Percentiles rank a stretch among this genome's conserved stretches.
These are phyloP conservation scores for Charadrius vociferus DNA, from an alignment of 2,113 vertebrate genomes.

Conservation along the genomic window DNA sequence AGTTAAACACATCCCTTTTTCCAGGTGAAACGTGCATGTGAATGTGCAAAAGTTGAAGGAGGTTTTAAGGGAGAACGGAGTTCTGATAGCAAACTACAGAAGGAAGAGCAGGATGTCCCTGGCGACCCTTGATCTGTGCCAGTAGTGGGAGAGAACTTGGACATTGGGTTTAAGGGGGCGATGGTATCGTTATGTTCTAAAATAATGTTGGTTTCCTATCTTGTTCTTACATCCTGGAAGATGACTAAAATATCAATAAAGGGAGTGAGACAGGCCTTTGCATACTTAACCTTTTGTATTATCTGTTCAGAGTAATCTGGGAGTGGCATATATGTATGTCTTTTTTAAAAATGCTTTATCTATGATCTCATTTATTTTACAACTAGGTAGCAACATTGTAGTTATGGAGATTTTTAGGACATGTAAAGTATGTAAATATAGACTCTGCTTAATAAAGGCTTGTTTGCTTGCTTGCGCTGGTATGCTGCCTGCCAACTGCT, in stretches of 20 bases:
- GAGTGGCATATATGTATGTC: neutral
- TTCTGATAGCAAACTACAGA: neutral
- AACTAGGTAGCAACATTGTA: neutral
- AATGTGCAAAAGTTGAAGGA: neutral
- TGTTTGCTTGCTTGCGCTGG: neutral
- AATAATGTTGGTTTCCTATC: neutral
- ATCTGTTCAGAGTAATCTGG: neutral
- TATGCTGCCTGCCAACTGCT: slow-evolving; percentile 17
- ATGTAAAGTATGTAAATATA: neutral
- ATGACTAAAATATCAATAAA: neutral
- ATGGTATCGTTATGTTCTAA: neutral
- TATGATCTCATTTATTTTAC: neutral
- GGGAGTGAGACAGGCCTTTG: neutral
- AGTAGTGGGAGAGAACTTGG: neutral
- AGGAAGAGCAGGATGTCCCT: neutral
- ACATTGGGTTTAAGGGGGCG: neutral
- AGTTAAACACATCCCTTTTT: neutral
- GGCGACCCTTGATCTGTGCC: neutral
- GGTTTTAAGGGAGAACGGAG: neutral
- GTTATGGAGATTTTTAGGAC: neutral
- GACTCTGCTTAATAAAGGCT: slow-evolving; percentile 1
- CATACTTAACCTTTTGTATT: neutral
- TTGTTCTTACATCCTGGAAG: too few species aligned
- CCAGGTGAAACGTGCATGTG: neutral
- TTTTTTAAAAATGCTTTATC: neutral